Percentiles rank a stretch among this genome's conserved stretches.
Conservation (phyloP, 2,113 vertebrate genomes). For the Pavo muticus region DNA sequence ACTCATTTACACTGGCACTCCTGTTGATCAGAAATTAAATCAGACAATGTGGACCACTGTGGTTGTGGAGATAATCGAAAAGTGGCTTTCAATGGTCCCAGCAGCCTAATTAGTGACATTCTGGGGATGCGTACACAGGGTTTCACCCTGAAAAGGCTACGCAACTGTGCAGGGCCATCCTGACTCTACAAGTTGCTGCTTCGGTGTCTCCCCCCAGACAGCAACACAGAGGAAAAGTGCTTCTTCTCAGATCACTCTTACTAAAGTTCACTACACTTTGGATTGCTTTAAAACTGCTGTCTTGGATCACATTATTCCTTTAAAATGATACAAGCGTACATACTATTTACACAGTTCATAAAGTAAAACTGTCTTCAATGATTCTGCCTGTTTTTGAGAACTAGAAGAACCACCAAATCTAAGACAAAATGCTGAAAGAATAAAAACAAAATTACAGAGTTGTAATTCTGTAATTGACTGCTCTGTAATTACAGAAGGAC, state of each 20-base stretch:
- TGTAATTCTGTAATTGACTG: background rate
- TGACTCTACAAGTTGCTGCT: background rate
- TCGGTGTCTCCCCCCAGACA: background rate
- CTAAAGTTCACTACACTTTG: background rate
- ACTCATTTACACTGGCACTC: background rate
- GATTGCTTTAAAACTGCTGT: background rate
- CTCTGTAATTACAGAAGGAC: background rate
- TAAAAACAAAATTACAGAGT: background rate
- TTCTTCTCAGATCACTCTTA: background rate
- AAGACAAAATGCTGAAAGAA: background rate
- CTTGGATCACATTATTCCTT: background rate
- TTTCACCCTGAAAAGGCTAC: background rate
- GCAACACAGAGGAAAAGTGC: background rate
- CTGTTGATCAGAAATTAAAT: background rate
- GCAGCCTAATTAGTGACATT: background rate
- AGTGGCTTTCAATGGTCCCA: background rate
- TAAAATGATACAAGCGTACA: background rate
- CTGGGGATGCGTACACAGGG: background rate
- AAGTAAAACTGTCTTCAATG: background rate
- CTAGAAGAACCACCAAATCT: background rate
- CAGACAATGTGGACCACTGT: background rate
- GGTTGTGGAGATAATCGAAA: background rate
- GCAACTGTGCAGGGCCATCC: background rate
- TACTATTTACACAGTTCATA: background rate
- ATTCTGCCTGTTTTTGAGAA: background rate